These are phyloP conservation scores for Maconellicoccus hirsutus DNA, from an alignment of 1,140 invertebrate genomes.

Conservation along the genomic window DNA sequence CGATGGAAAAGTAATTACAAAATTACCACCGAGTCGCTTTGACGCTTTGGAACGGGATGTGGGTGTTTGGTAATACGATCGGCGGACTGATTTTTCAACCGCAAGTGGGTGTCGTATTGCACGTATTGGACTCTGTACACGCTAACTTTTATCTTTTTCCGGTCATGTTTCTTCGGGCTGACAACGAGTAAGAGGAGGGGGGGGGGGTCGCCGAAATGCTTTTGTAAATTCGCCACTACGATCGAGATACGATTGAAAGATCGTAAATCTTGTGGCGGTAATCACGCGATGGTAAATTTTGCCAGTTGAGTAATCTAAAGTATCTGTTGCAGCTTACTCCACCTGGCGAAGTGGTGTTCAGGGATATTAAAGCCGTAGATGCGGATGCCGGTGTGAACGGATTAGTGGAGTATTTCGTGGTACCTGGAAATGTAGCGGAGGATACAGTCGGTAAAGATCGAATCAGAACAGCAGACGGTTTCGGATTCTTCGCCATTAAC, in stretches of 20 bases:
- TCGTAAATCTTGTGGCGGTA: too few species aligned
- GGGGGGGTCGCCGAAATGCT: too few species aligned
- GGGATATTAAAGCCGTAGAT: constrained; percentile 68
- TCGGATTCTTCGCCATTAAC: constrained; percentile 69
- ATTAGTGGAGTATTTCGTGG: constrained; percentile 66
- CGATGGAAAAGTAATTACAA: too few species aligned
- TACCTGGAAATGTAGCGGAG: constrained; percentile 42
- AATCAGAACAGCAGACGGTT: constrained; percentile 61
- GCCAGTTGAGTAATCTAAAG: too few species aligned
- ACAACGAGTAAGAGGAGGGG: too few species aligned
- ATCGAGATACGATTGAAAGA: too few species aligned
- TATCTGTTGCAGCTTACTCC: constrained; percentile 56
- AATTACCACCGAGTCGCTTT: too few species aligned
- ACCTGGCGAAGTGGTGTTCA: constrained; percentile 74
- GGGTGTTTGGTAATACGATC: constrained; percentile 7
- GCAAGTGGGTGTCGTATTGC: not conserved
- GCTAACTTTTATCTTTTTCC: not conserved
- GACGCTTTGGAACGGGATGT: not conserved
- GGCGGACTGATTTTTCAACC: not conserved
- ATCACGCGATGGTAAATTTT: too few species aligned
- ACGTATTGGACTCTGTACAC: not conserved
- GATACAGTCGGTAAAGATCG: constrained; percentile 41
- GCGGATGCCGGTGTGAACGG: constrained; percentile 77
- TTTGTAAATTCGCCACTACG: too few species aligned
- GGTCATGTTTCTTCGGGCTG: not conserved